These are phyloP conservation scores for Zaprionus gabonicus DNA, from an alignment of 1,140 invertebrate genomes.

Conservation along the genomic window DNA sequence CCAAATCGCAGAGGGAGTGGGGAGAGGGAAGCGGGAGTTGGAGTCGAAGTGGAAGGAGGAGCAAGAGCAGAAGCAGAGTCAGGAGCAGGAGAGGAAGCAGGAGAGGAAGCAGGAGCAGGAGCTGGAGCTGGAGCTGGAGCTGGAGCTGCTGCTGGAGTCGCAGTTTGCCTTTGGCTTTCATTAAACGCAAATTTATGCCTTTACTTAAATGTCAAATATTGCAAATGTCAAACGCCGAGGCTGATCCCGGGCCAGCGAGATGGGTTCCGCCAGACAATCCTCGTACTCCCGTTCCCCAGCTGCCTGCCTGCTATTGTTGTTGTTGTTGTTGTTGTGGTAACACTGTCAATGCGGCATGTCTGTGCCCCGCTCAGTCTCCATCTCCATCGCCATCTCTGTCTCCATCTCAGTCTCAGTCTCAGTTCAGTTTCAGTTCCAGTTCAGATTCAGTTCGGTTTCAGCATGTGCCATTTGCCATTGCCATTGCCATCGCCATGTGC, in stretches of 20 bases:
- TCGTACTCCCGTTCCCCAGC: not conserved
- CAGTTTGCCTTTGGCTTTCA: constrained; percentile 63
- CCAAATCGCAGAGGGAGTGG: constrained; percentile 12
- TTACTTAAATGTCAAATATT: constrained; percentile 82
- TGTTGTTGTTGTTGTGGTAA: constrained; percentile 9
- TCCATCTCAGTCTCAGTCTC: not conserved
- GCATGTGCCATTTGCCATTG: constrained; percentile 21
- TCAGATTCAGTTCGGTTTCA: constrained; percentile 17
- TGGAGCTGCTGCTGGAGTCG: not conserved
- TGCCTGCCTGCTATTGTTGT: not conserved
- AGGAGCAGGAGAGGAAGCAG: not conserved
- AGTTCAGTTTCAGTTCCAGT: constrained; percentile 18
- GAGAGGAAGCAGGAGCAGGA: not conserved
- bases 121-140: not conserved
- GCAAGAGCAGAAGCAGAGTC: not conserved
- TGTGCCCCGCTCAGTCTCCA: constrained; percentile 6
- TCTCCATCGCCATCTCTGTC: not conserved
- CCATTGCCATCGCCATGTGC: constrained; percentile 11
- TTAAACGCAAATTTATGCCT: constrained; percentile 82
- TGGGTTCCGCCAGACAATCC: constrained; percentile 45
- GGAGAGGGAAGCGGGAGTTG: not conserved
- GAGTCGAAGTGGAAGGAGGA: not conserved
- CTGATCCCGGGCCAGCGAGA: constrained; percentile 36
- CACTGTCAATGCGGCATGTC: constrained; percentile 34
- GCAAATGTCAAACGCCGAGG: constrained; percentile 72